Evolutionary conservation across 2,113 vertebrate genomes (phyloP).

Genomic region (Rousettus leschenaultii): DNA sequence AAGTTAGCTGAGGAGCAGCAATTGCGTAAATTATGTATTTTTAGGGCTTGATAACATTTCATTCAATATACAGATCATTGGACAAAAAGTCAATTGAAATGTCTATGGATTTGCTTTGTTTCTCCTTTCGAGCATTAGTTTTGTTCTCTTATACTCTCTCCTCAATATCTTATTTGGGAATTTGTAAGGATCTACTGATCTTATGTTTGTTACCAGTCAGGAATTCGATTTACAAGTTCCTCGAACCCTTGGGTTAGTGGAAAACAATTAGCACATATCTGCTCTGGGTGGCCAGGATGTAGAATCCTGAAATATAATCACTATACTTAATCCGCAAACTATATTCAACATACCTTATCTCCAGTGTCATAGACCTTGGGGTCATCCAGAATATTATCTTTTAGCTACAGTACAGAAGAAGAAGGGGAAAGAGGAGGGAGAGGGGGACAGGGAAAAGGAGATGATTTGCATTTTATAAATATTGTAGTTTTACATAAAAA

Average conservation of each 20-base stretch:
- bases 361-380: background rate
- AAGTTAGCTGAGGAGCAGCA: background rate
- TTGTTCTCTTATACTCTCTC: background rate
- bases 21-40: conserved; percentile 8
- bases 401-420: background rate
- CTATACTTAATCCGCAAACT: background rate
- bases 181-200: background rate
- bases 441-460: background rate
- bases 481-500: background rate
- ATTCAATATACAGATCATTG: background rate
- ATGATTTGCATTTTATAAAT: conserved; percentile 29
- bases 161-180: background rate
- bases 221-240: conserved; percentile 30
- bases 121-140: background rate
- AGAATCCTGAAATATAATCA: background rate
- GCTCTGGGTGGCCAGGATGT: background rate
- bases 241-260: background rate
- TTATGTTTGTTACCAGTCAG: background rate
- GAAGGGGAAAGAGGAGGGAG: background rate
- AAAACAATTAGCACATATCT: background rate
- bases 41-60: background rate
- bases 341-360: background rate
- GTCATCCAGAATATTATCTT: background rate
- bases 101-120: background rate
- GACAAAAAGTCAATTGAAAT: background rate